Base-by-base conservation (phyloP, 2,797 vertebrate genomes). In the Gallinago solitaria region DNA sequence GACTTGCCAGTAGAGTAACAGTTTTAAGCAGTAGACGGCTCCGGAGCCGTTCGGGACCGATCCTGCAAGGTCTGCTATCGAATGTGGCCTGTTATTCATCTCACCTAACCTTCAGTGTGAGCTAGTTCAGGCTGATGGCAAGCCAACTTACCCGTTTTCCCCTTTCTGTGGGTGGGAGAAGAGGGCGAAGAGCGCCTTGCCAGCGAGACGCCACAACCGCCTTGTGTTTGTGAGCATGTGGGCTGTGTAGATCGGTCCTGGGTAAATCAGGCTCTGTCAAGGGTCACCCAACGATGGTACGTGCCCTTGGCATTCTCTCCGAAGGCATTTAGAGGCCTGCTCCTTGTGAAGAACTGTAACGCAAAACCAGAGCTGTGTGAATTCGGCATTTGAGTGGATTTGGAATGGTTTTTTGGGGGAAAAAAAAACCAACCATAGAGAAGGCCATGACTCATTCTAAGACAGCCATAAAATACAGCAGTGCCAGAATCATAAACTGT, bases 401-500 rank as follows among this genome's bases (percentile, higher is more conserved):
- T 90, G 64, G 70, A 84, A 95, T 56, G 33, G 4, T 43, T 6
- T 71, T 90, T 35, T 59, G 2, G 1, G 27, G 12, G 4, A 54
- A 54, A 65, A 12, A 6, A 17, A 39, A 6, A 13, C 37, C 39
- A 39, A 39, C 37, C 9, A 27, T 10, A 76, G 39, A 87, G 51
- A 96, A 87, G 94, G 70, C 60, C 64, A 37, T 96, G 83, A 94
- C 33, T 94, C 81, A 93, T 85, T 87, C 75, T 56, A 57, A 87
- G 51, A 80, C 63, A 82, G 30, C 48, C 71, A 92, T 92, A 64
- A 93, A 95, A 80, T 85, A 57, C 48, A 83, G 30, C 56, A 77
- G n/a, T 74, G 70, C 78, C 90, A 94, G 75, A 83, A 90, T 87
- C 64, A 90, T 93, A 78, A 92, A 92, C n/a, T 89, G 88, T 77